phyloP scores from a whole-genome alignment of 2,113 vertebrate species.

The Tupaia chinensis region DNA sequence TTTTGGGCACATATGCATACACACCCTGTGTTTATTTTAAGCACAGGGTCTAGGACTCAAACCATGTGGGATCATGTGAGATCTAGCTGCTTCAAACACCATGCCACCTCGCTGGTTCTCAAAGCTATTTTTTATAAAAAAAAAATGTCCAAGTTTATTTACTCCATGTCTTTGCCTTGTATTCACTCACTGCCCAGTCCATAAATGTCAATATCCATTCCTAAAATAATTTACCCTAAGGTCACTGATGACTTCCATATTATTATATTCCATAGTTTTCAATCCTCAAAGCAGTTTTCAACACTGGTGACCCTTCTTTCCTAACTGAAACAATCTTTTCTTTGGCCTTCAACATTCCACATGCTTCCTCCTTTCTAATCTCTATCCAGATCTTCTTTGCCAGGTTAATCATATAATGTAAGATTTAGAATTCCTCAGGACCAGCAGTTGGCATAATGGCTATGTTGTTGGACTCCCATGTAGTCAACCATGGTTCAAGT shows the following conservation, averaged over 20 bases:
- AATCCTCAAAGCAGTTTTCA: neutral
- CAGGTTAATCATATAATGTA: rapidly evolving
- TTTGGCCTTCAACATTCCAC: neutral
- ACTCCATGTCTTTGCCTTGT: neutral
- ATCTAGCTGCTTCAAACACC: too few relatives aligned
- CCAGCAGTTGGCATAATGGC: too few relatives aligned
- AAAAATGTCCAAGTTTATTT: neutral
- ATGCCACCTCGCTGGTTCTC: too few relatives aligned
- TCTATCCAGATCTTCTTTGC: neutral
- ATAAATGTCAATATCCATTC: rapidly evolving
- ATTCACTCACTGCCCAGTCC: rapidly evolving
- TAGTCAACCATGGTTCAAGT: too few relatives aligned
- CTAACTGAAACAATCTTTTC: neutral
- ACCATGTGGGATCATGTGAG: too few relatives aligned
- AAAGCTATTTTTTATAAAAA: too few relatives aligned
- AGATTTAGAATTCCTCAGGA: neutral
- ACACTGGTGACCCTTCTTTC: rapidly evolving
- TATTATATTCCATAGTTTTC: rapidly evolving
- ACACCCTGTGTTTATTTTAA: too few relatives aligned
- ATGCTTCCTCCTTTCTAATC: neutral
- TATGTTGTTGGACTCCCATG: too few relatives aligned
- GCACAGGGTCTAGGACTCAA: too few relatives aligned
- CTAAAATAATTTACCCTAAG: neutral
- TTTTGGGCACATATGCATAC: too few relatives aligned
- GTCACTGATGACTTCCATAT: rapidly evolving